Evolutionary conservation across 2,113 vertebrate genomes (phyloP), one percentile per base, ranked within the genome.

Genomic region (Fukomys damarensis): DNA sequence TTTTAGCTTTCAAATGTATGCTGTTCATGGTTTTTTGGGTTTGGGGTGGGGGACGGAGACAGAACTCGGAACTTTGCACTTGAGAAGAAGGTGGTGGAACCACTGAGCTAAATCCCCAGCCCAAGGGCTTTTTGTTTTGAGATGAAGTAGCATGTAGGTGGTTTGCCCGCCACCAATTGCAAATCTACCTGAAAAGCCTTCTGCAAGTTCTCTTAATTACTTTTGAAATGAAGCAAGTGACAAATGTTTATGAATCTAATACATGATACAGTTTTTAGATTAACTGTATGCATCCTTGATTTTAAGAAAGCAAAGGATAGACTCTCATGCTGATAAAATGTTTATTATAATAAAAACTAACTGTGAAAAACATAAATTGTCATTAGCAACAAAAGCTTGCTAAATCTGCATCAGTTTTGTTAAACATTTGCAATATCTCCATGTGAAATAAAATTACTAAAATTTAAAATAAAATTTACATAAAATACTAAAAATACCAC

Each of bases 391-490:
- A 93, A 93, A 77, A 30, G 9, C 52, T 74, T 76, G 8, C 35
- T 86, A 76, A 76, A 74, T 49, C n/a, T 88, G 3, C 20, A 72
- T 52, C 61, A 83, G 6, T 3, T 43, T 87, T 68, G 41, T 79
- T 58, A 95, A 77, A 70, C 76, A 93, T 93, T 89, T 94, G 7
- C 38, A 61, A 52, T 84, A 6, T 46, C 19, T 84, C 52, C 85
- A 26, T 59, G 4, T 20, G 58, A 77, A 87, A 46, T 68, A 88
- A n/a, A n/a, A n/a, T n/a, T n/a, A n/a, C n/a, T n/a, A n/a, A n/a
- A n/a, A n/a, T n/a, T n/a, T n/a, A n/a, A n/a, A n/a, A n/a, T n/a
- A n/a, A n/a, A n/a, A n/a, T n/a, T n/a, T 24, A 72, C 93, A 82
- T 94, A 52, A 43, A 83, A 59, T 13, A 59, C 17, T 22, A 72